Evolutionary conservation across 2,888 invertebrate genomes (phyloP).

Genomic region (Lasioglossum leucozonium): DNA sequence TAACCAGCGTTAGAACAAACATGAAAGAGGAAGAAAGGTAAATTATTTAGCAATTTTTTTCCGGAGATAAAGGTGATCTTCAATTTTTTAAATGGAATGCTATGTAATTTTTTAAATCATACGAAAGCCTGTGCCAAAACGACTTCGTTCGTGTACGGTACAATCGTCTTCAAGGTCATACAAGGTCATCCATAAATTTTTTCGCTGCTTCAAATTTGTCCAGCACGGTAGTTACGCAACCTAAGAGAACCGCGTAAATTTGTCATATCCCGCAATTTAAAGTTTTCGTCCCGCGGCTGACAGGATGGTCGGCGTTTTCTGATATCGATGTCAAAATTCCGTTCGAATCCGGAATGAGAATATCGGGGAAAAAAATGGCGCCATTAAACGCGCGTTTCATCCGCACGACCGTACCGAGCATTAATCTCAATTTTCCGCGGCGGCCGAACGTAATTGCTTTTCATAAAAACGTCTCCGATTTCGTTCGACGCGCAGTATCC

Average conservation of each 20-base stretch:
- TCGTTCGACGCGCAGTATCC: slow-evolving; percentile 54
- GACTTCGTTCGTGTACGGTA: too few relatives aligned
- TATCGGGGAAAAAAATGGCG: slow-evolving; percentile 3
- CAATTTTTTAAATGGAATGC: too few relatives aligned
- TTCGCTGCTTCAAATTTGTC: background rate
- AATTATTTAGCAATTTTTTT: too few relatives aligned
- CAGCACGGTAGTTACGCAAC: background rate
- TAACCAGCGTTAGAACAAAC: too few relatives aligned
- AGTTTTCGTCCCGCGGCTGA: background rate
- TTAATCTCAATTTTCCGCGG: slow-evolving; percentile 20
- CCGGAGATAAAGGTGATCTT: too few relatives aligned
- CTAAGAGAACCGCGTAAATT: slow-evolving; percentile 3
- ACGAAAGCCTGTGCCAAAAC: too few relatives aligned
- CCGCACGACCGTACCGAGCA: slow-evolving; percentile 1
- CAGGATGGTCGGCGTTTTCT: background rate
- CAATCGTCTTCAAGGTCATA: too few relatives aligned
- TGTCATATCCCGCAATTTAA: slow-evolving; percentile 33
- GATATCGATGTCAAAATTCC: background rate
- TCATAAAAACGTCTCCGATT: slow-evolving; percentile 62
- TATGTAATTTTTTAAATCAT: too few relatives aligned
- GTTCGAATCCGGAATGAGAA: background rate
- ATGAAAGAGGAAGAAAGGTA: too few relatives aligned
- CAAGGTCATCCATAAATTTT: too few relatives aligned
- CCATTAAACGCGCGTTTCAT: slow-evolving; percentile 16
- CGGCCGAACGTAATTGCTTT: slow-evolving; percentile 38